phyloP scores from a whole-genome alignment of 23 tunicate species.

The Diplosoma virens region DNA sequence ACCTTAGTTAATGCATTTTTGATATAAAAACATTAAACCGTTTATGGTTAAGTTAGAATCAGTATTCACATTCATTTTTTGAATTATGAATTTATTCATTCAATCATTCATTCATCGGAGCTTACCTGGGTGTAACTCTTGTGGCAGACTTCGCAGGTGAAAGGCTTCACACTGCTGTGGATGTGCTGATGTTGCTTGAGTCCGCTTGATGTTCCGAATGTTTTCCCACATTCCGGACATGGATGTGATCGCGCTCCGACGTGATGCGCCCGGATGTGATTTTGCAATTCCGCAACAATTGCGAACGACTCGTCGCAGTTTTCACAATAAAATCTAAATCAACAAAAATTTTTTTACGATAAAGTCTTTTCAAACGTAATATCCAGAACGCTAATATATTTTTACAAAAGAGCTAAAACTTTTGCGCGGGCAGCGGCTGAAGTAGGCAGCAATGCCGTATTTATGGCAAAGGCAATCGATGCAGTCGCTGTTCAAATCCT shows the following conservation, averaged over 20 bases:
- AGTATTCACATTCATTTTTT: too few relatives aligned
- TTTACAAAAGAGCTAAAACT: too few relatives aligned
- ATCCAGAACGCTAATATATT: too few relatives aligned
- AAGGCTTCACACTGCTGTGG: slow-evolving; percentile 54
- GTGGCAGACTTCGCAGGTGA: slow-evolving; percentile 43
- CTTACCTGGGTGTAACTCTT: slow-evolving; percentile 57
- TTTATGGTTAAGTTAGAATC: too few relatives aligned
- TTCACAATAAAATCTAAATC: slow-evolving; percentile 11
- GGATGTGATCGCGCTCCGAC: slow-evolving; percentile 38
- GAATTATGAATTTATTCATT: too few relatives aligned
- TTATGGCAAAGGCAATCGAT: too few relatives aligned
- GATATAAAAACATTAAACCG: background rate
- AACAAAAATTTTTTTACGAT: background rate
- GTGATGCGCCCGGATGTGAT: slow-evolving; percentile 19
- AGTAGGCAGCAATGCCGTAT: too few relatives aligned
- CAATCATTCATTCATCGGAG: background rate
- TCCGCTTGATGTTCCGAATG: slow-evolving; percentile 43
- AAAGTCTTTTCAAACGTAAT: background rate
- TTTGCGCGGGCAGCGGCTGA: too few relatives aligned
- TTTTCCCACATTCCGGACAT: slow-evolving; percentile 48
- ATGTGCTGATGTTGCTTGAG: slow-evolving; percentile 53
- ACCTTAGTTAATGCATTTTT: too few relatives aligned
- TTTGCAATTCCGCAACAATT: slow-evolving; percentile 4
- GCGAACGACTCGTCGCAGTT: slow-evolving; percentile 1
- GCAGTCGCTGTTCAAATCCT: too few relatives aligned